A percentile compares a stretch with the other conserved stretches of the same genome.
Conservation (phyloP, 1,140 invertebrate genomes). For the Penaeus chinensis region DNA sequence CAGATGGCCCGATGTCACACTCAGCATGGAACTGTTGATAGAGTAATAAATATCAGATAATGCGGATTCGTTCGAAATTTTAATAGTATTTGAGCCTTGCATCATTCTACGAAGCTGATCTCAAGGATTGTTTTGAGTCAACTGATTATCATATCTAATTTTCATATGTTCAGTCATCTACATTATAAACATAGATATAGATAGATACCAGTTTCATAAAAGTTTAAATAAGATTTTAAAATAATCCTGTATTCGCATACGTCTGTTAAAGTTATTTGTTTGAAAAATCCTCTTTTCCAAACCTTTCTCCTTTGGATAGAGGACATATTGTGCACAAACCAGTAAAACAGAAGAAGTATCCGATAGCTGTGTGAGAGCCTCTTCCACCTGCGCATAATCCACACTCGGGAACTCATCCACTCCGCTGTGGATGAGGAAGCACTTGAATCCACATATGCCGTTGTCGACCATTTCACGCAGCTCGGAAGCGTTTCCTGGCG, state of each 20-base stretch:
- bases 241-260: too few relatives aligned
- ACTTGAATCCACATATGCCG: slow-evolving; percentile 81
- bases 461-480: slow-evolving; percentile 73
- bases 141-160: too few relatives aligned
- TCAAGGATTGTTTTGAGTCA: too few relatives aligned
- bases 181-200: too few relatives aligned
- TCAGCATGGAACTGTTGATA: slow-evolving; percentile 77
- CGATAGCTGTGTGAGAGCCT: slow-evolving; percentile 72
- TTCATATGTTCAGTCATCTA: too few relatives aligned
- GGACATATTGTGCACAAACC: slow-evolving; percentile 68
- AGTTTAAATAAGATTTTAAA: too few relatives aligned
- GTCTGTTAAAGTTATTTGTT: too few relatives aligned
- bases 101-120: too few relatives aligned
- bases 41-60: not conserved
- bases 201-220: too few relatives aligned
- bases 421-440: slow-evolving; percentile 77
- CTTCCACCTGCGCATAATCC: slow-evolving; percentile 71
- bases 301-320: not conserved
- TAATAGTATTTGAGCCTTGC: too few relatives aligned
- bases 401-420: slow-evolving; percentile 77
- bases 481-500: slow-evolving; percentile 76
- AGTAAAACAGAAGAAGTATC: slow-evolving; percentile 73
- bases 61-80: too few relatives aligned
- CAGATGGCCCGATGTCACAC: slow-evolving; percentile 67
- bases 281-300: not conserved